phyloP scores from a whole-genome alignment of 2,113 vertebrate species.

The Dicaeum eximium region DNA sequence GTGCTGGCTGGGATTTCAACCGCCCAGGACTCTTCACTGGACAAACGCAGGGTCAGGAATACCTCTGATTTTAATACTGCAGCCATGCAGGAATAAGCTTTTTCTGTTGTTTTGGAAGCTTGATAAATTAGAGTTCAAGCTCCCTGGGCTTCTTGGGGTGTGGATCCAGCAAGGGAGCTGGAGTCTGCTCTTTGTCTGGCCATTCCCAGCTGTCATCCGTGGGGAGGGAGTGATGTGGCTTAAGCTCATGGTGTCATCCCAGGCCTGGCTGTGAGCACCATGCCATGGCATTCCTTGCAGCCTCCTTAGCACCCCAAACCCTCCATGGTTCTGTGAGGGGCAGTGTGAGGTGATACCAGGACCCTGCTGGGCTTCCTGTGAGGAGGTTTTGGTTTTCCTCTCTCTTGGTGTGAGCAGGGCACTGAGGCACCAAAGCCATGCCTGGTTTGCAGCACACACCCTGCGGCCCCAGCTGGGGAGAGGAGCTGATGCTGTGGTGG shows the following conservation, averaged over 20 bases:
- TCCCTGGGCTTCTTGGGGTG: background rate
- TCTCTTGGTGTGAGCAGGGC: background rate
- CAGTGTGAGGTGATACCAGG: background rate
- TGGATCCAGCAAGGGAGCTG: background rate
- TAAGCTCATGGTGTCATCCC: background rate
- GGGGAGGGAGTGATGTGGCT: background rate
- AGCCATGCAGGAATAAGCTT: background rate
- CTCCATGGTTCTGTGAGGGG: rapidly evolving
- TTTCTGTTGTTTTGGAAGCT: background rate
- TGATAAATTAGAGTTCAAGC: background rate
- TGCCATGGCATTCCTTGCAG: rapidly evolving
- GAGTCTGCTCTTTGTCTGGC: background rate
- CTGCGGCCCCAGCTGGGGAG: background rate
- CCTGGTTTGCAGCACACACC: background rate
- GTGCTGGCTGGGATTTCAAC: background rate
- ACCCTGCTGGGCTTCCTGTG: background rate
- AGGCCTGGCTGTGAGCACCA: background rate
- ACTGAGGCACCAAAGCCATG: rapidly evolving
- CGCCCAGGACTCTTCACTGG: background rate
- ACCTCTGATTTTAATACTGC: background rate
- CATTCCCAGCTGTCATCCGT: rapidly evolving
- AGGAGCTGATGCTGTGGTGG: rapidly evolving
- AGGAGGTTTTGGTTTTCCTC: background rate
- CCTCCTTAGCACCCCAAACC: background rate
- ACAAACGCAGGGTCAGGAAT: background rate